These are phyloP conservation scores for Drosophila elegans DNA, from an alignment of 1,140 invertebrate genomes.

Conservation along the genomic window DNA sequence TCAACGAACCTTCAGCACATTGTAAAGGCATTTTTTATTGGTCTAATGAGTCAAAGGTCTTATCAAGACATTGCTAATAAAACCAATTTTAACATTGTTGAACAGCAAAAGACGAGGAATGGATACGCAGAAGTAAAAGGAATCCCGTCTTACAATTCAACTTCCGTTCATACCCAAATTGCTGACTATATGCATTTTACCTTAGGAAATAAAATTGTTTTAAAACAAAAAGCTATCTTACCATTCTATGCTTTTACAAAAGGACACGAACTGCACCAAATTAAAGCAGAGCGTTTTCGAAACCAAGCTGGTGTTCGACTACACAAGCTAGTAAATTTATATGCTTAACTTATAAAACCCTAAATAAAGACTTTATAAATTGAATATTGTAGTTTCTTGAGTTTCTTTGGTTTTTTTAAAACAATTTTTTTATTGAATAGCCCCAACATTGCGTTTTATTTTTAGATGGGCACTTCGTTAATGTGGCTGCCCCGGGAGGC, in stretches of 20 bases:
- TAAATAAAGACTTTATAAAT: neutral
- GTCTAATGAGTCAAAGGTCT: slow-evolving; percentile 95
- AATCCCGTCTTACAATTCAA: slow-evolving; percentile 88
- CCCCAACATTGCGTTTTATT: no score
- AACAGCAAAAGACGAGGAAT: slow-evolving; percentile 90
- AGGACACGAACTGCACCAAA: slow-evolving; percentile 88
- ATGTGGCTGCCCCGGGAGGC: no score
- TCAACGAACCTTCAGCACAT: slow-evolving; percentile 92
- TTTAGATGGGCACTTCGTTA: no score
- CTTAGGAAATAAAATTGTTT: slow-evolving; percentile 90
- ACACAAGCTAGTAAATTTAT: slow-evolving; percentile 85
- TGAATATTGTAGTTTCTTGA: no score
- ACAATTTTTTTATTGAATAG: no score
- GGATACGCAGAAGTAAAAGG: slow-evolving; percentile 94
- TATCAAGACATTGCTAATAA: slow-evolving; percentile 95
- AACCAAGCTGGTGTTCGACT: slow-evolving; percentile 89
- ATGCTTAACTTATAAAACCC: slow-evolving; percentile 10
- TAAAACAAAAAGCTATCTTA: slow-evolving; percentile 88
- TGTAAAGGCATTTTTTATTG: slow-evolving; percentile 97
- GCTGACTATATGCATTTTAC: slow-evolving; percentile 92
- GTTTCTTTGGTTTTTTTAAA: no score
- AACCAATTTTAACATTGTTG: slow-evolving; percentile 95
- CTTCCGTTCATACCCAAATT: slow-evolving; percentile 89
- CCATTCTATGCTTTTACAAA: slow-evolving; percentile 89
- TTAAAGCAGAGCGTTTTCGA: slow-evolving; percentile 89